These are phyloP conservation scores for Carcina quercana DNA, from an alignment of 2,888 invertebrate species.

Conservation along the genomic window DNA sequence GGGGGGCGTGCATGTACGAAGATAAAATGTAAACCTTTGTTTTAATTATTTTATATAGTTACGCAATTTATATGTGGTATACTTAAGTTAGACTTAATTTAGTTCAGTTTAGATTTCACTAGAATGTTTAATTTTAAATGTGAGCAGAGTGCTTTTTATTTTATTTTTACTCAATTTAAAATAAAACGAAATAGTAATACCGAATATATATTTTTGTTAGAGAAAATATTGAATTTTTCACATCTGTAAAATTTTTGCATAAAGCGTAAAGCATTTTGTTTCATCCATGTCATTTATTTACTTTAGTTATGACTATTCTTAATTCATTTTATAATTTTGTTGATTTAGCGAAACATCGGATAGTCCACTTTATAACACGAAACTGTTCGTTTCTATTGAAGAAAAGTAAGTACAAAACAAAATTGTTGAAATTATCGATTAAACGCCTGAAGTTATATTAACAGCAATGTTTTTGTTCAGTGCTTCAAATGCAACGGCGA, in stretches of 20 bases:
- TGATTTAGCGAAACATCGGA: conserved; percentile 28
- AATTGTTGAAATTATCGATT: too few relatives aligned
- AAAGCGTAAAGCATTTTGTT: too few relatives aligned
- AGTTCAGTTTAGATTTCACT: neutral
- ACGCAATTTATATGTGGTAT: neutral
- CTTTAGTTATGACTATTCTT: conserved; percentile 1
- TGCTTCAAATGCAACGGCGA: conserved; percentile 25
- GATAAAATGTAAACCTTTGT: conserved; percentile 76
- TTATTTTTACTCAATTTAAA: too few relatives aligned
- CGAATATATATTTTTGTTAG: too few relatives aligned
- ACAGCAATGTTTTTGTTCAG: conserved; percentile 25
- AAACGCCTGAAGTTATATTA: too few relatives aligned
- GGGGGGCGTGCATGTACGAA: conserved; percentile 47
- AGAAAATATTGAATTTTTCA: too few relatives aligned
- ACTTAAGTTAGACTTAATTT: neutral
- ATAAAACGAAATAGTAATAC: too few relatives aligned
- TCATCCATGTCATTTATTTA: too few relatives aligned
- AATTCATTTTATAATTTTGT: conserved; percentile 14
- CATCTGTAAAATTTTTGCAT: too few relatives aligned
- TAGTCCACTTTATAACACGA: conserved; percentile 17
- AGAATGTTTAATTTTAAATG: too few relatives aligned
- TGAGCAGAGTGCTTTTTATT: too few relatives aligned
- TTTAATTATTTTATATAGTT: conserved; percentile 10
- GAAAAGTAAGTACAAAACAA: conserved; percentile 30
- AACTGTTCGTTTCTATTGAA: conserved; percentile 26